Evolutionary conservation across 37 sponge, comb jelly and placozoan genomes (phyloP), one percentile per base, ranked within the genome.

Genomic region (Aplysina aerophoba): DNA sequence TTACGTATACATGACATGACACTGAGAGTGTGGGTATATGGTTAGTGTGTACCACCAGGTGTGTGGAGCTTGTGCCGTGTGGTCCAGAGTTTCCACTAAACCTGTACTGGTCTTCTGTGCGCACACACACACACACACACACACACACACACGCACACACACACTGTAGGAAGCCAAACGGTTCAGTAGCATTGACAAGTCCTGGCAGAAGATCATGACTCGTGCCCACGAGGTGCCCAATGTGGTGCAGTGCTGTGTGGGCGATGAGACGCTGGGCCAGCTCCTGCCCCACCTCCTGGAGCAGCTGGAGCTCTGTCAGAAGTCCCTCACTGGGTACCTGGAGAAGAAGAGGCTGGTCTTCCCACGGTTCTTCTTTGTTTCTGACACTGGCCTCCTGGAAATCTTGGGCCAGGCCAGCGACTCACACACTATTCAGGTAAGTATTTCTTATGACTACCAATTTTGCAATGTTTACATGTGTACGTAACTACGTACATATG

Each of bases 341-440:
- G 99, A 99, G 89, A 99, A 99, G 91, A 99, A 99, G 85, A 73
- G 99, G 35, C 94, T 99, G 63, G 80, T 99, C 55, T 99, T 99
- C 80, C 99, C 99, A 6, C 83, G 99, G 16, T 99, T 99, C 97
- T 99, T 99, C 97, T 99, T 99, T 85, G 95, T 99, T 16, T 99
- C 99, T 44, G 99, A 99, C 85, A 95, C 99, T 33, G 95, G 95
- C 4, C 94, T 99, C 31, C 86, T 99, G 80, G 99, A 99, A 84
- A 99, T 99, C 37, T 88, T 99, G 61, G 99, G 99, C 30, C 99
- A 99, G 62, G 99, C 99, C 31, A 91, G 93, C 4, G 92, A 99
- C 79, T 93, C 97, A 20, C 99, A 99, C 87, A 97, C 99, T 56
- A 99, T 99, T 22, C 97, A 97, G 65, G 64, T 62, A 62, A 13